These are phyloP conservation scores for Etheostoma perlongum DNA, from an alignment of 2,797 vertebrate species.

Conservation along the genomic window DNA sequence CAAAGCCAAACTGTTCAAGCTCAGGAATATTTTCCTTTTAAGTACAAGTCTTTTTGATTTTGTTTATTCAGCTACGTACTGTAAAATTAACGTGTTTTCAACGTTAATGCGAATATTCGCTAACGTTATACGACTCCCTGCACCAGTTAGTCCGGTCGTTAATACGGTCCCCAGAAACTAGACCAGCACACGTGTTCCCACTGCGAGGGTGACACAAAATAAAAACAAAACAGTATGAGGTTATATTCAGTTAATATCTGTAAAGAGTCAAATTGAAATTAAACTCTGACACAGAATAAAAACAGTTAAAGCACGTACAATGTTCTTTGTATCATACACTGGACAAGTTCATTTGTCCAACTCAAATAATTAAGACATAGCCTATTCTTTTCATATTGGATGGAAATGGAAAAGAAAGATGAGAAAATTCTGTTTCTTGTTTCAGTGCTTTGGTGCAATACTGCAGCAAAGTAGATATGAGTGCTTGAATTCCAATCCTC, in stretches of 20 bases:
- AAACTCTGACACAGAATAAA: not conserved
- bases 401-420: not conserved
- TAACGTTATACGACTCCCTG: not conserved
- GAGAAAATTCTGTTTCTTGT: too few relatives aligned
- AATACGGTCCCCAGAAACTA: conserved; percentile 64
- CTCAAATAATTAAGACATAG: not conserved
- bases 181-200: conserved; percentile 20
- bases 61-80: accelerated
- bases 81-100: not conserved
- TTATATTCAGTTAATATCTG: not conserved
- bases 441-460: not conserved
- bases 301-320: not conserved
- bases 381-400: not conserved
- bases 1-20: accelerated
- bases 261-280: not conserved
- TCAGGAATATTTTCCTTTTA: too few relatives aligned
- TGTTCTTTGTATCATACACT: not conserved
- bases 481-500: not conserved
- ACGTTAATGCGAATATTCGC: not conserved
- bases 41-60: not conserved
- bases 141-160: conserved; percentile 38
- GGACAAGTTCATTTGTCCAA: not conserved
- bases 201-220: not conserved
- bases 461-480: not conserved
- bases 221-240: not conserved